Base-by-base conservation (phyloP, 2,888 invertebrate species). In the Arrhopalites spinosus region DNA sequence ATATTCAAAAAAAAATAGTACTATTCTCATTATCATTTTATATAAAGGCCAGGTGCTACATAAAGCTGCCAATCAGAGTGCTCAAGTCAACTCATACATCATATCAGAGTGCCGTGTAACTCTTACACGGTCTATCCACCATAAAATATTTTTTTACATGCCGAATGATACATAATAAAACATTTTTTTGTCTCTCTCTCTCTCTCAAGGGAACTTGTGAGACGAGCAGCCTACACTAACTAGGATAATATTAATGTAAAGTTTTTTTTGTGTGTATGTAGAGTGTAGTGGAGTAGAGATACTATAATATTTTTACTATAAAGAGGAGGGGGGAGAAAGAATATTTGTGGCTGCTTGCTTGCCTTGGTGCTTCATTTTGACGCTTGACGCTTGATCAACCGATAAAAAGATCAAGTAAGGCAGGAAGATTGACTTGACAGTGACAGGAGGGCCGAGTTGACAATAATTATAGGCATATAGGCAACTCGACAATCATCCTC, bases 371-470 rank as follows among this genome's bases (percentile, higher is more conserved):
- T 59, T 59, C 23, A 71, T 29, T 56, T 36, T 71, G 73, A 66
- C 63, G 73, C 63, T 53, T 70, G 68, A 68, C 23, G 67, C 47
- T 63, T 73, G 73, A 73, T 66, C 59, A 50, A 11, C 45, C 36
- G 74, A 74, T 74, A 74, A 74, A 36, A 56, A 74, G 61, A 61
- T 72, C 72, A 72, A 61, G 47, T 25, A 61, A 61, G 61, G 72
- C 23, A 72, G 63, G 45, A 47, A 63, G 63, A 72, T 63, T 72
- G 63, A 61, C 47, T 68, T 73, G 76, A 77, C 77, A 74, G 64
- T 77, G 77, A 77, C 77, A 77, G 71, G 70, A 45, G 72, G n/a
- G 61, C 61, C 30, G 47, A 61, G 72, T 61, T 72, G 72, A 72
- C 72, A 72, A 72, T 72, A 63, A 72, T 72, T 72, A 72, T 72